Evolutionary conservation across 2,113 vertebrate genomes (phyloP), one percentile per base, ranked within the genome.

Genomic region (Tricholaema leucomelas): DNA sequence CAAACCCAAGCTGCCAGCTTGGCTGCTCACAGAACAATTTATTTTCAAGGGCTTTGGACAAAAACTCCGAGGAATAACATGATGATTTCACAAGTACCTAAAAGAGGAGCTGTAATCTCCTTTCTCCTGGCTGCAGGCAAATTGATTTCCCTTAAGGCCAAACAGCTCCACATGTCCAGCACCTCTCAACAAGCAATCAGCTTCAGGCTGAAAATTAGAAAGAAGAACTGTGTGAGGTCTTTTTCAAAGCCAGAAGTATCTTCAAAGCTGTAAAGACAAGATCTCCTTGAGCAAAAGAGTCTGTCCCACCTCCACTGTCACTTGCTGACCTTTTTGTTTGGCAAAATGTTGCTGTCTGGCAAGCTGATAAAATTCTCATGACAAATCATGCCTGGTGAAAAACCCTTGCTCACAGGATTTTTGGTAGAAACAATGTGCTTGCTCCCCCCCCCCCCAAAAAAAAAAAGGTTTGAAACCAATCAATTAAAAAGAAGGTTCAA

Each of bases 181-280:
- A 12, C 10, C 20, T 78, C 61, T 76, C 6, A 0, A 58, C 8
- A 38, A 75, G 55, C 21, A 23, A 50, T 42, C 38, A 80, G 64
- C 11, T 0, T 3, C 2, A 1, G 70, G 74, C 63, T 79, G 50
- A 81, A 48, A 81, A 63, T 74, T 46, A 84, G 48, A 54, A 78
- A 81, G 56, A 78, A 78, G 6, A 85, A 84, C 65, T 2, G 1
- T 28, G 42, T 38, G 71, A 91, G 54, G 35, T 54, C 44, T 14
- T 75, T 59, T 82, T 79, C 71, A 87, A 91, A 91, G 65, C 8
- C 60, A 84, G 36, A 86, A 93, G 59, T 56, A 55, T 15, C 52
- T 77, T 54, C 77, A 84, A 67, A 91, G 38, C 59, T 61, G 5
- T 58, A 54, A 82, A 73, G 42, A 71, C 1, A 8, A 56, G 38